Conservation (phyloP, 2,888 invertebrate species). For the Globia sparganii region DNA sequence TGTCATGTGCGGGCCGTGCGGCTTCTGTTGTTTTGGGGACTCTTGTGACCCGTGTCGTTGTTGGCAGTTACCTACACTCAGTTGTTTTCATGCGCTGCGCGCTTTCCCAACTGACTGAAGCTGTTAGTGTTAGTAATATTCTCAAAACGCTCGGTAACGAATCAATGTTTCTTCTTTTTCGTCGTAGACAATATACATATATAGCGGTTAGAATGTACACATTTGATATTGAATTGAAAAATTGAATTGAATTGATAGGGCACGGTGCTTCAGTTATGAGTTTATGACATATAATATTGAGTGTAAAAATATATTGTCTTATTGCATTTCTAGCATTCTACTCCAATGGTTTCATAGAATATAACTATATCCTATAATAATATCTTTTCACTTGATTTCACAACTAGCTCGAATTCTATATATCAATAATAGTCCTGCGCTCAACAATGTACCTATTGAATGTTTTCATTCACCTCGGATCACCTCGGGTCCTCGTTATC, state of each 20-base stretch:
- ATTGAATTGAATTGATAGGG: too few species aligned
- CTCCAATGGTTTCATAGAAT: background rate
- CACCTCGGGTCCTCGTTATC: conserved; percentile 21
- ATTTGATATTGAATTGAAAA: too few species aligned
- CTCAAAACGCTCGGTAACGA: background rate
- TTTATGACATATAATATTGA: too few species aligned
- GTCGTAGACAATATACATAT: background rate
- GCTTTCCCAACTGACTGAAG: background rate
- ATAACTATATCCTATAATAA: background rate
- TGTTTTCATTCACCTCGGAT: conserved; percentile 5
- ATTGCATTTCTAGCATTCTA: background rate
- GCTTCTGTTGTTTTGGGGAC: background rate
- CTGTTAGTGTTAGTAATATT: background rate
- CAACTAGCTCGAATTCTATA: conserved; percentile 23
- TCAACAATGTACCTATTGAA: conserved; percentile 4
- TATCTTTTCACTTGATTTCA: conserved; percentile 16
- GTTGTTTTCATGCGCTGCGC: background rate
- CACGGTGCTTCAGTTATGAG: background rate
- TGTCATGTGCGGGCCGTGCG: background rate
- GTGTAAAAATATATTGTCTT: too few species aligned
- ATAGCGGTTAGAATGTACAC: background rate
- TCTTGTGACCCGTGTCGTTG: too few species aligned
- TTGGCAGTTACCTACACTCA: background rate
- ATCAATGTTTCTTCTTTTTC: background rate
- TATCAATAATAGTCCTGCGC: conserved; percentile 7